phyloP scores from a whole-genome alignment of 2,113 vertebrate species.

The Corythornis madagascariensis region DNA sequence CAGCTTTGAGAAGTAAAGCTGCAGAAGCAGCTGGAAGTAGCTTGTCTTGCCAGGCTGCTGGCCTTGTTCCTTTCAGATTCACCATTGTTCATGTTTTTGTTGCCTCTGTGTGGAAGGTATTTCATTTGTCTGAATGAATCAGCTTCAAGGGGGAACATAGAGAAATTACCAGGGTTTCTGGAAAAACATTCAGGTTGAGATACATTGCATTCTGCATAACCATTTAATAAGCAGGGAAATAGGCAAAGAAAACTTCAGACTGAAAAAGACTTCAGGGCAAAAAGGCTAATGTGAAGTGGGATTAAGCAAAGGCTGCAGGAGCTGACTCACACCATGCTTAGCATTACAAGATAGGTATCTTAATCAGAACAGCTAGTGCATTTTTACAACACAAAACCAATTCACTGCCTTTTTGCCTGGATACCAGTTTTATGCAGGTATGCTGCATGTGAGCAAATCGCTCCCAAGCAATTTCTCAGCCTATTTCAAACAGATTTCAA shows the following conservation, averaged over 20 bases:
- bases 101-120: background rate
- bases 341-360: background rate
- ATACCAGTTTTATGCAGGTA: background rate
- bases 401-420: background rate
- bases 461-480: background rate
- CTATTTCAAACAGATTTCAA: conserved; percentile 8
- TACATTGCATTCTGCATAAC: background rate
- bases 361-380: background rate
- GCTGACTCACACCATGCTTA: background rate
- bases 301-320: conserved; percentile 11
- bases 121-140: background rate
- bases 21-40: background rate
- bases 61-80: background rate
- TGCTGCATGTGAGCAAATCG: background rate
- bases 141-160: background rate
- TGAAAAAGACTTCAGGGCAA: background rate
- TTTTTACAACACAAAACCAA: background rate
- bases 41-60: background rate
- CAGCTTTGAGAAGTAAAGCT: background rate
- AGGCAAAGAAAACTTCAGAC: background rate
- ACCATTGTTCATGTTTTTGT: background rate
- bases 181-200: background rate
- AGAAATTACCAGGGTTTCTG: background rate
- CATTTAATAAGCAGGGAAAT: background rate
- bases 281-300: background rate